Evolutionary conservation across 2,888 invertebrate species (phyloP).

Genomic region (Agrilus mali): DNA sequence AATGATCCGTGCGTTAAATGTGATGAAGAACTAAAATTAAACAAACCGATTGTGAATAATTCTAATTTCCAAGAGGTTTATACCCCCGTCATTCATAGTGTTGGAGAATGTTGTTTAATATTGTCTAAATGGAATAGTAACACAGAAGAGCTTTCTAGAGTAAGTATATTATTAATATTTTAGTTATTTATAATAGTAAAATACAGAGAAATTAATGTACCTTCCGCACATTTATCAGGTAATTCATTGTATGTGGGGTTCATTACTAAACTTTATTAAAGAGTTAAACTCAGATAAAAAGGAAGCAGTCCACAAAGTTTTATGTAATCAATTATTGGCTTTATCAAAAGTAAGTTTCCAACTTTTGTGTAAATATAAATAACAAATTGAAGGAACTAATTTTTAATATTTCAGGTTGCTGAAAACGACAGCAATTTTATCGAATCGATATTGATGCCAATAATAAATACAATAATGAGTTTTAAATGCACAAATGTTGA

Average conservation of each 20-base stretch:
- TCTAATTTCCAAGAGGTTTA: constrained; percentile 19
- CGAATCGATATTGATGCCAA: too few relatives aligned
- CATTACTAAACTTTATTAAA: constrained; percentile 9
- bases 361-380: too few relatives aligned
- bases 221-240: background rate
- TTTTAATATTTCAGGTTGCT: too few relatives aligned
- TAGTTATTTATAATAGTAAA: background rate
- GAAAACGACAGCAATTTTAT: too few relatives aligned
- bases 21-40: constrained; percentile 12
- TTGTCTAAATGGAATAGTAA: constrained; percentile 15
- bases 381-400: too few relatives aligned
- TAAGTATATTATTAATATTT: background rate
- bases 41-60: constrained; percentile 17
- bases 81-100: constrained; percentile 18
- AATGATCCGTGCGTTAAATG: constrained; percentile 14
- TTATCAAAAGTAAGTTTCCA: constrained; percentile 5
- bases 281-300: background rate
- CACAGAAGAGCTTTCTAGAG: background rate
- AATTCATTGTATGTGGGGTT: constrained; percentile 12
- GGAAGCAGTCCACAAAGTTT: background rate
- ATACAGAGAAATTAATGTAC: background rate
- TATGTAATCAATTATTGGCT: constrained; percentile 6
- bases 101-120: constrained; percentile 18
- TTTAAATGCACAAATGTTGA: too few relatives aligned
- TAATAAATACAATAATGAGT: too few relatives aligned